A percentile compares a stretch with the other conserved stretches of the same genome.
phyloP scores from a whole-genome alignment of 2,113 vertebrate species.

The Burhinus bistriatus region DNA sequence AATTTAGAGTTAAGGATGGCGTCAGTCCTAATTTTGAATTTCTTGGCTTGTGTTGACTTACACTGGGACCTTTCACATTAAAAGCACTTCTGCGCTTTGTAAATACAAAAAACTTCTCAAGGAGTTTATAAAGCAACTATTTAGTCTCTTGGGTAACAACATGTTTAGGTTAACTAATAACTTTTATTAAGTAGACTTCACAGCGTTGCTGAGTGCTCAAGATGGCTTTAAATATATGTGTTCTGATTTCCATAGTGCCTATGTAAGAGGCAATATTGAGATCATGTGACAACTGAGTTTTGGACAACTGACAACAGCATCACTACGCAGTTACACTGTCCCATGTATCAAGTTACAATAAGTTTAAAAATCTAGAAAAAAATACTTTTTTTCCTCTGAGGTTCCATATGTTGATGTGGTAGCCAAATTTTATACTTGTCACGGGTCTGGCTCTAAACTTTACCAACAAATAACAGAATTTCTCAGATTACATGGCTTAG shows the following conservation, averaged over 20 bases:
- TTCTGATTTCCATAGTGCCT: not conserved
- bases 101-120: not conserved
- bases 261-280: not conserved
- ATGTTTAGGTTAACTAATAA: not conserved
- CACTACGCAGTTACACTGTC: not conserved
- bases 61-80: not conserved
- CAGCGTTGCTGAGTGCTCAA: accelerated
- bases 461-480: not conserved
- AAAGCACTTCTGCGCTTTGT: not conserved
- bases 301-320: not conserved
- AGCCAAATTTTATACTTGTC: not conserved
- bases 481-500: not conserved
- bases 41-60: conserved; percentile 18
- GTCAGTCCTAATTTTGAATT: conserved; percentile 10
- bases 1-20: not conserved
- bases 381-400: not conserved
- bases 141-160: not conserved
- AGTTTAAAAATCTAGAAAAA: not conserved
- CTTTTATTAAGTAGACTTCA: not conserved
- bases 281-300: not conserved
- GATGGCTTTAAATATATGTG: not conserved
- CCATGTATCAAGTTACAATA: not conserved
- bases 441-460: not conserved
- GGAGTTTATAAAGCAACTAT: not conserved
- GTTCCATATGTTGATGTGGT: not conserved